Evolutionary conservation across 2,113 vertebrate species (phyloP).

Genomic region (Cyprinodon tularosa): DNA sequence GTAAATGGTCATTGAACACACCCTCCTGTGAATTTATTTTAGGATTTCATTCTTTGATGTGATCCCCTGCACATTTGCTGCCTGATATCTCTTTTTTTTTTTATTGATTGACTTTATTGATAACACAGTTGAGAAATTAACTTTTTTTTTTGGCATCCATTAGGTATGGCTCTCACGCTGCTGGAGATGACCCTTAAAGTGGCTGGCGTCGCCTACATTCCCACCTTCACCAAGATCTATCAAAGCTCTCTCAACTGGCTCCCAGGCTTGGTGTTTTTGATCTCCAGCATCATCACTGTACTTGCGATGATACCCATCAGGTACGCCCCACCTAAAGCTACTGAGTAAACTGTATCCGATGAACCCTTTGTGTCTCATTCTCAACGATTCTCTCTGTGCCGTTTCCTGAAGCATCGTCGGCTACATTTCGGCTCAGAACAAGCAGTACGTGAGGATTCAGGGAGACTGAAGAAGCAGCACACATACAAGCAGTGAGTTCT

Average conservation of each 20-base stretch:
- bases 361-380: not conserved
- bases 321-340: constrained; percentile 41
- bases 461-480: constrained; percentile 28
- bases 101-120: no score
- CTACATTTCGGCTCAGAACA: constrained; percentile 49
- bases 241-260: constrained; percentile 87
- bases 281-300: constrained; percentile 84
- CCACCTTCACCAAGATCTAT: constrained; percentile 88
- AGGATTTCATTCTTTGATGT: not conserved
- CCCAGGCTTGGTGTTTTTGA: constrained; percentile 84
- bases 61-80: not conserved
- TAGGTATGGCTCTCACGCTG: constrained; percentile 83
- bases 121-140: not conserved
- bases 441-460: constrained; percentile 42
- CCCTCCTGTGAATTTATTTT: not conserved
- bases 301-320: constrained; percentile 87
- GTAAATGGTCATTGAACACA: not conserved
- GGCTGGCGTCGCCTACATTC: constrained; percentile 84
- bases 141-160: not conserved
- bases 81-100: not conserved
- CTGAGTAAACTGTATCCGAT: not conserved
- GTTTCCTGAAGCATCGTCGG: constrained; percentile 64
- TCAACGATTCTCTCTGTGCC: not conserved
- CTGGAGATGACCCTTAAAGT: constrained; percentile 87
- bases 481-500: not conserved